A percentile compares a stretch with the other conserved stretches of the same genome.
phyloP scores from a whole-genome alignment of 2,113 vertebrate genomes.

The Bambusicola thoracicus region DNA sequence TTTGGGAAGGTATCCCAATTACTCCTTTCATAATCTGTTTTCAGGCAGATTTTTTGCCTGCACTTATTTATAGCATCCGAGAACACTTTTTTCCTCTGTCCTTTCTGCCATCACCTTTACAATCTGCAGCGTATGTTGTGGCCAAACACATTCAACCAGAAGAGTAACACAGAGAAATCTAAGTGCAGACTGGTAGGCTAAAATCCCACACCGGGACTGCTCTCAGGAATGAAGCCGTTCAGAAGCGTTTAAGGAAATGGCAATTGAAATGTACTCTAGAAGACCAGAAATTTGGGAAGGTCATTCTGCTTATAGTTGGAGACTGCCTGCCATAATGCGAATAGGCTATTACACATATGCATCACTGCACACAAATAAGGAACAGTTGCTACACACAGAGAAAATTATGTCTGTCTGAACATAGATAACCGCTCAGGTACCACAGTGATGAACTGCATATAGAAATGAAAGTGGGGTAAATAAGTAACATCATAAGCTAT shows the following conservation, averaged over 20 bases:
- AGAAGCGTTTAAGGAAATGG: not conserved
- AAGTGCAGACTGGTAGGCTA: not conserved
- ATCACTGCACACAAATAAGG: not conserved
- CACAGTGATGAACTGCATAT: not conserved
- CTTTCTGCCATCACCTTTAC: constrained; percentile 6
- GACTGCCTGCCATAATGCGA: not conserved
- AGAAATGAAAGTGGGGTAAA: not conserved
- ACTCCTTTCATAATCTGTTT: not conserved
- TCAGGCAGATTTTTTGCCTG: not conserved
- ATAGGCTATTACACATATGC: not conserved
- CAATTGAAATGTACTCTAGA: not conserved
- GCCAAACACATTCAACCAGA: not conserved
- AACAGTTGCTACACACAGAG: not conserved
- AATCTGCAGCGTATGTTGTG: not conserved
- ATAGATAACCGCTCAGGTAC: not conserved
- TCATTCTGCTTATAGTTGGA: not conserved
- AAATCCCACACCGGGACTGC: not conserved
- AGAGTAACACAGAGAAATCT: not conserved
- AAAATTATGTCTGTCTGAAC: not conserved
- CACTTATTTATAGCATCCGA: not conserved
- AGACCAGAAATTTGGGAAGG: not conserved
- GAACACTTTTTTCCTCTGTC: not conserved
- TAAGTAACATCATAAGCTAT: not conserved
- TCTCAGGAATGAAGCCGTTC: not conserved
- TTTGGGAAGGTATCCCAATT: not conserved